These are phyloP conservation scores for Caenorhabditis inopinata DNA, from an alignment of 1,140 invertebrate species.

Conservation along the genomic window DNA sequence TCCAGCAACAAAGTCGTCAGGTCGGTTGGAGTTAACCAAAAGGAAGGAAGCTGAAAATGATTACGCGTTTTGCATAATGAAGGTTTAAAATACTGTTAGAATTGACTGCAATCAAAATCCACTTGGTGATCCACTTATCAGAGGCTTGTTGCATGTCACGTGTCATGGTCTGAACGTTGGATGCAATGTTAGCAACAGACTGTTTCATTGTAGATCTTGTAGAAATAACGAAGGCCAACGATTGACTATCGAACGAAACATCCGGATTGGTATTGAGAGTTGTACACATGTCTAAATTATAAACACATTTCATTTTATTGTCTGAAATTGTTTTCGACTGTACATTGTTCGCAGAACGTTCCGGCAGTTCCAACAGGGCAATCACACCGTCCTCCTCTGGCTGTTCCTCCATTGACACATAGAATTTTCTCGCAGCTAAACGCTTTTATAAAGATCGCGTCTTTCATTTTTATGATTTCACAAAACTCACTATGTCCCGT, in stretches of 20 bases:
- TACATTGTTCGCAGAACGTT: slow-evolving; percentile 53
- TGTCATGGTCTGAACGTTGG: slow-evolving; percentile 40
- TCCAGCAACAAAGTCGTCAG: slow-evolving; percentile 38
- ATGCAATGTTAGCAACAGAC: slow-evolving; percentile 32
- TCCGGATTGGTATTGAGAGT: slow-evolving; percentile 14
- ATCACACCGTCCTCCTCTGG: slow-evolving; percentile 37
- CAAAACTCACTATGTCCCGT: slow-evolving; percentile 36
- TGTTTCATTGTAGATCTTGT: slow-evolving; percentile 45
- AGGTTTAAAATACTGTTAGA: neutral
- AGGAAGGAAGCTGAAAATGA: slow-evolving; percentile 12
- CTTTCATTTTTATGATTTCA: neutral
- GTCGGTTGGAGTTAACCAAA: slow-evolving; percentile 22
- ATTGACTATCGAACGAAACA: slow-evolving; percentile 28
- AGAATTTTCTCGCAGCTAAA: slow-evolving; percentile 44
- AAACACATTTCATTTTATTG: neutral
- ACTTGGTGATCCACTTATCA: slow-evolving; percentile 44
- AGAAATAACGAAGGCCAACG: slow-evolving; percentile 49
- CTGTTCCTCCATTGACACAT: slow-evolving; percentile 49
- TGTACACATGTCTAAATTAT: slow-evolving; percentile 45
- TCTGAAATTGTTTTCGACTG: neutral
- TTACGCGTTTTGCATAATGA: neutral
- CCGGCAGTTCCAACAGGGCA: slow-evolving; percentile 46
- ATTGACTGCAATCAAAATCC: slow-evolving; percentile 44
- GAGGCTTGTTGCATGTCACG: slow-evolving; percentile 42
- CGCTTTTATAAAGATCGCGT: neutral